phyloP scores from a whole-genome alignment of 1,140 invertebrate species.

The Diploscapter pachys region DNA sequence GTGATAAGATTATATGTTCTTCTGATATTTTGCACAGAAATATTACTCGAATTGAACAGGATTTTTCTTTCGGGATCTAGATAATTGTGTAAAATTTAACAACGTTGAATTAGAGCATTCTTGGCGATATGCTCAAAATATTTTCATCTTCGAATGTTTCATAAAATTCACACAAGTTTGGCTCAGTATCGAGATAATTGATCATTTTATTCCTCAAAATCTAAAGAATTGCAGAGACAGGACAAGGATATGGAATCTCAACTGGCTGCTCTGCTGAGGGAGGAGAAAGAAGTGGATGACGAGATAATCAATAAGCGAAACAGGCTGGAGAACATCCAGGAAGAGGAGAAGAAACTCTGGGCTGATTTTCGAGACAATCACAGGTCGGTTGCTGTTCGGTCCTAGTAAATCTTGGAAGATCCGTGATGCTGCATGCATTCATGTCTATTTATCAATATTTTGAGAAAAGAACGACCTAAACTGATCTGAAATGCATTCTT shows the following conservation, averaged over 20 bases:
- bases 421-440: not conserved
- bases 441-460: slow-evolving; percentile 9
- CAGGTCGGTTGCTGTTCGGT: slow-evolving; percentile 28
- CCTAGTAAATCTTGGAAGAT: not conserved
- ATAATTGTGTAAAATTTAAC: too few species aligned
- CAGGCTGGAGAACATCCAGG: slow-evolving; percentile 31
- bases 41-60: too few species aligned
- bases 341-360: slow-evolving; percentile 38
- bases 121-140: too few species aligned
- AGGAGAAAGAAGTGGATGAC: slow-evolving; percentile 18
- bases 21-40: too few species aligned
- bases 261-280: slow-evolving; percentile 1
- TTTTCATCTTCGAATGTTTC: too few species aligned
- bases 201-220: too few species aligned
- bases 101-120: too few species aligned
- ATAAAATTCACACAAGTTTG: too few species aligned
- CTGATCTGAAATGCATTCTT: not conserved
- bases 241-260: not conserved
- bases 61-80: too few species aligned
- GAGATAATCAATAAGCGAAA: too few species aligned
- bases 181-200: too few species aligned
- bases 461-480: slow-evolving; percentile 7
- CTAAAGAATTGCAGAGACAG: too few species aligned
- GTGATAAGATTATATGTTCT: not conserved
- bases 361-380: slow-evolving; percentile 47